Base-by-base conservation (phyloP, 2,797 vertebrate species). In the Tarsius wallacei region DNA sequence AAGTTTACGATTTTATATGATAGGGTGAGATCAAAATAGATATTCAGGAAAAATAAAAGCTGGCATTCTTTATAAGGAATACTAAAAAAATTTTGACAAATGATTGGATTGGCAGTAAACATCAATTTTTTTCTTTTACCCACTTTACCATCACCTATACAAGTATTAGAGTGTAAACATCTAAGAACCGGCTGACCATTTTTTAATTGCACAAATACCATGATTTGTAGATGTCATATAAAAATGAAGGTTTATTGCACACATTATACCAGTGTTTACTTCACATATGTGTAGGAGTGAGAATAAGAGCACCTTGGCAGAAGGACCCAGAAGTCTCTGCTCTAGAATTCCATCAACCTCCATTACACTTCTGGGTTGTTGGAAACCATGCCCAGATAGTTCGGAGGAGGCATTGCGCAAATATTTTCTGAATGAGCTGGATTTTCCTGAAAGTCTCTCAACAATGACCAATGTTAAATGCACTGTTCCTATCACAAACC, bases 61-160 rank as follows among this genome's bases (percentile, higher is more conserved):
- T 78, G 36, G 19, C 13, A 90, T n/a, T 88, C 63, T 96, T 92
- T 68, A 77, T 92, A 68, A 59, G 83, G 31, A 88, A 87, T 51
- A 96, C 71, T 90, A 70, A 87, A 83, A 90, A 53, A 31, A 87
- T 93, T 93, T 94, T 93, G 28, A 94, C 17, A 64, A 89, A n/a
- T 59, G 7, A 89, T 78, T 26, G 22, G 7, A 89, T 78, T 26
- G 22, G n/a, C 77, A 28, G 7, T 73, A 49, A 88, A 91, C 21
- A 33, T 95, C 36, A 57, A 47, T 78, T 88, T 94, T 92, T 86
- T 70, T 77, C 26, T 63, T 64, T 86, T 91, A 94, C 22, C 31
- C 19, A 80, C 66, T 93, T 94, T 92, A 76, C 88, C 6, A 26
- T 71, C 88, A 96, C n/a, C 53, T 33, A 93, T 8, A 64, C 19